Base-by-base conservation (phyloP, 2,113 vertebrate species). In the Phycodurus eques region DNA sequence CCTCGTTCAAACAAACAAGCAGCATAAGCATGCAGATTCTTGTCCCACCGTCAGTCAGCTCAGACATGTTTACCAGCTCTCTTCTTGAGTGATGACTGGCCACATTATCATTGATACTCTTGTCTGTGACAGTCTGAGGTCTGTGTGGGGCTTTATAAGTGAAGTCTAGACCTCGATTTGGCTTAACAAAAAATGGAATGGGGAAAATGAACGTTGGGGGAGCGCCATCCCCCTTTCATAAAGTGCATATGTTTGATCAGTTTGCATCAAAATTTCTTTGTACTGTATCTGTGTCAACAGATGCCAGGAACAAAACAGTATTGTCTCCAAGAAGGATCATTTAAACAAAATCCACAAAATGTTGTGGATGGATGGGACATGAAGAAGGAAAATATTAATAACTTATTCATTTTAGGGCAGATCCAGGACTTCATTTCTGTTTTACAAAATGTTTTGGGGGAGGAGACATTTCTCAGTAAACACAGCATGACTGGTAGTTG, bases 1-100 rank as follows among this genome's bases (percentile, higher is more conserved):
- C 91, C 91, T 89, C 93, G 93, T 94, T 95, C 94, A 95, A 95
- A 95, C 96, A 95, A 96, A 95, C 94, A 95, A 93, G 95, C 94
- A 92, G 92, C 93, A 90, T 93, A 69, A 14, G 53, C 33, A 22
- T 42, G 67, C 88, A 92, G 91, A 93, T 94, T 95, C 94, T 92
- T 93, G 92, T 91, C 91, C 80, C 57, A 27, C 89, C 88, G 83
- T 89, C 90, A 85, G 87, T 92, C 84, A 89, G 88, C 88, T 88
- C 92, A 91, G 92, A 91, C 91, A 85, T 94, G 95, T 96, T 95
- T 94, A 94, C 95, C 89, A 89, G 94, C 93, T 92, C 91, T 90
- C 91, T 91, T 94, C 93, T 94, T 93, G 90, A 94, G 92, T 91
- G 88, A 92, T 93, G 92, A 93, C 94, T 93, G 94, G 94, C 92